phyloP scores from a whole-genome alignment of 2,888 invertebrate genomes.

The Neria commutata region DNA sequence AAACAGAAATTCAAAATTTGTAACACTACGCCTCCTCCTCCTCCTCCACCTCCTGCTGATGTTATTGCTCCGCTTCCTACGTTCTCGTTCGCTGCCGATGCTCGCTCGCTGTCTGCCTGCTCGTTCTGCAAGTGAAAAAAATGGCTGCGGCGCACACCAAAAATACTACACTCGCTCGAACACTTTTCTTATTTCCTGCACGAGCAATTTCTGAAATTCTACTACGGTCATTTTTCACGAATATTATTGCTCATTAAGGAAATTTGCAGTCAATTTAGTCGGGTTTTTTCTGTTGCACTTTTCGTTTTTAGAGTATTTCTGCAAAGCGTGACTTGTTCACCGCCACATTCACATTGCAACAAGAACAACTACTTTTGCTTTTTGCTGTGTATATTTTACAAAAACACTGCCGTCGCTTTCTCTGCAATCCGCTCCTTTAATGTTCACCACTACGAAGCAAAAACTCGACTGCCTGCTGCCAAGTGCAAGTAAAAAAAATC shows the following conservation, averaged over 20 bases:
- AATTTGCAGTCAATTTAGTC: neutral
- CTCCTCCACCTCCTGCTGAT: too few species aligned
- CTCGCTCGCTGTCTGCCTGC: too few species aligned
- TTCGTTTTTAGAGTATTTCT: slow-evolving; percentile 2
- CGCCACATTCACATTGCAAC: slow-evolving; percentile 16
- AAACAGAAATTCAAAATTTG: too few species aligned
- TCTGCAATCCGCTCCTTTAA: neutral
- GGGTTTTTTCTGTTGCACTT: slow-evolving; percentile 7
- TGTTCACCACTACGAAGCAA: slow-evolving; percentile 57
- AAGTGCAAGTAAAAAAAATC: slow-evolving; percentile 59
- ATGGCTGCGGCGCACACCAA: slow-evolving; percentile 53
- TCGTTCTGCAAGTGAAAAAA: slow-evolving; percentile 46
- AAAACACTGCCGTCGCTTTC: neutral
- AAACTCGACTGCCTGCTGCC: slow-evolving; percentile 61
- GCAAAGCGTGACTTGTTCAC: slow-evolving; percentile 2
- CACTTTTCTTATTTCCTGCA: neutral
- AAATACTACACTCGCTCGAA: slow-evolving; percentile 31
- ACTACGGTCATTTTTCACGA: too few species aligned
- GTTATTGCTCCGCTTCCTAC: slow-evolving; percentile 27
- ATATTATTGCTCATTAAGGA: neutral
- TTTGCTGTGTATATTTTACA: slow-evolving; percentile 10
- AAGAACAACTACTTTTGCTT: slow-evolving; percentile 24
- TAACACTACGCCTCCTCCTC: too few species aligned
- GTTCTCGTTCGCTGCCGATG: slow-evolving; percentile 31
- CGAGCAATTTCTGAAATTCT: too few species aligned